Evolutionary conservation across 2,113 vertebrate genomes (phyloP).

Genomic region (Chlorodrepanis virens): DNA sequence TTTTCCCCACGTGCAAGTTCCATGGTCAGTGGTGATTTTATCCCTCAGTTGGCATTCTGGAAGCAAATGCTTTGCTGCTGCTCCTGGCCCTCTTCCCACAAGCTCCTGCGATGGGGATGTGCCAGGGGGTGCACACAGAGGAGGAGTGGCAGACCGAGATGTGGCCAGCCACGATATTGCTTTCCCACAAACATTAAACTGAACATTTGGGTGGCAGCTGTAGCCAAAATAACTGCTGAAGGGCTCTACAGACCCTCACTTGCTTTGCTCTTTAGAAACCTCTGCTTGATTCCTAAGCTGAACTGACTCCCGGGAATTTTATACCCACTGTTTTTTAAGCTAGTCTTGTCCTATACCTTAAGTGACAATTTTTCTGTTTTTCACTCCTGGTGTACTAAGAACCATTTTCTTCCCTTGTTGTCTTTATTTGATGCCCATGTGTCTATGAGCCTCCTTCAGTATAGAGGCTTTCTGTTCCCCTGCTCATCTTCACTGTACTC

Average conservation of each 20-base stretch:
- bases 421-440: background rate
- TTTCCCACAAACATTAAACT: background rate
- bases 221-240: background rate
- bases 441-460: background rate
- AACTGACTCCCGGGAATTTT: background rate
- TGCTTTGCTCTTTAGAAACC: background rate
- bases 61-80: background rate
- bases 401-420: background rate
- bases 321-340: background rate
- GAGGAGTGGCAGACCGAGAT: background rate
- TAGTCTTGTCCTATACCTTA: background rate
- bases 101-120: background rate
- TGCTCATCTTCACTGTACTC: background rate
- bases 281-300: background rate
- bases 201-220: background rate
- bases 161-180: background rate
- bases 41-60: rapidly evolving
- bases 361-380: background rate
- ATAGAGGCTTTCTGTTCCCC: background rate
- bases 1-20: background rate
- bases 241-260: background rate
- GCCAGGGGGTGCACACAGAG: background rate
- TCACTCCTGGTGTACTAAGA: background rate
- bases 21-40: background rate
- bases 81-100: rapidly evolving